Evolutionary conservation across 2,888 invertebrate species (phyloP).

Genomic region (Tortricodes alternella): DNA sequence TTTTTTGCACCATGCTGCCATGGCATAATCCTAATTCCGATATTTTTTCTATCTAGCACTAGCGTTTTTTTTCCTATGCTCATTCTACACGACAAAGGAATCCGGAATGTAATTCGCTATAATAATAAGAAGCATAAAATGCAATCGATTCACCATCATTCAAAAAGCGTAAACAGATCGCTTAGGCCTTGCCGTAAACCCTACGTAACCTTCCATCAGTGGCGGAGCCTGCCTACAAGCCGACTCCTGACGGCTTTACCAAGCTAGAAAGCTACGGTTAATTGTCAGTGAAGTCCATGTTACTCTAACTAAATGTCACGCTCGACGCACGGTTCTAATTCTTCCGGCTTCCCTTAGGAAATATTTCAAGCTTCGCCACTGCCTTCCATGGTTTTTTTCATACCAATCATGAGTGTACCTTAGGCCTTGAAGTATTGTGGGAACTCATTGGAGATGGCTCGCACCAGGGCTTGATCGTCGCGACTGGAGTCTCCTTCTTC

Average conservation of each 20-base stretch:
- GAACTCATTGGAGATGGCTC: conserved; percentile 93
- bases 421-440: conserved; percentile 89
- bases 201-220: not conserved
- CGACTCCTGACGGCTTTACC: no score
- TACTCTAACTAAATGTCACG: no score
- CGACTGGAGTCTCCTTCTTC: conserved; percentile 90
- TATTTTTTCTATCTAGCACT: conserved; percentile 11
- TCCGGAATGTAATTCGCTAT: conserved; percentile 13
- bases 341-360: no score
- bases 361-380: no score
- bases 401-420: conserved; percentile 34
- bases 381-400: conserved; percentile 10
- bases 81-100: not conserved
- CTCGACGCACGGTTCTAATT: no score
- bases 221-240: no score
- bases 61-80: conserved; percentile 1
- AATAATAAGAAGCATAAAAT: conserved; percentile 10
- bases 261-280: no score
- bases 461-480: conserved; percentile 89
- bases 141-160: not conserved
- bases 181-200: conserved; percentile 4
- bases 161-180: conserved; percentile 9
- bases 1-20: not conserved
- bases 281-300: no score
- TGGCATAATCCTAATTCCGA: not conserved